These are phyloP conservation scores for Yponomeuta sedellus DNA, from an alignment of 2,888 invertebrate genomes.

Conservation along the genomic window DNA sequence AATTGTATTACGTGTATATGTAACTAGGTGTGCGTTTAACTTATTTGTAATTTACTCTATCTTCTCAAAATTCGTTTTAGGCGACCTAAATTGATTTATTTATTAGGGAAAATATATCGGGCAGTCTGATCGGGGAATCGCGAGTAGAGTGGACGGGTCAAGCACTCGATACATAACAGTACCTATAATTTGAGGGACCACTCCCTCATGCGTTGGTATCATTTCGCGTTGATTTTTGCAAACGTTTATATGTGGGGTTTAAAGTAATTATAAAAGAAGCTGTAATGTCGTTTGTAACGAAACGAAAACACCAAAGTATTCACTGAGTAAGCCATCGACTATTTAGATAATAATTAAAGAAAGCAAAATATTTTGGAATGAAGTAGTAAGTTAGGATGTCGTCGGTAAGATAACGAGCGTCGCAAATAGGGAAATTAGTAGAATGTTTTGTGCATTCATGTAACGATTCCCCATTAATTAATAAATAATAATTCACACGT, in stretches of 20 bases:
- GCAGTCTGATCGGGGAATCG: conserved; percentile 36
- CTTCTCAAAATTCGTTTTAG: conserved; percentile 21
- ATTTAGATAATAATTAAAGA: conserved; percentile 72
- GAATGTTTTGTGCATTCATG: conserved; percentile 59
- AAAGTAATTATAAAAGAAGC: conserved; percentile 10
- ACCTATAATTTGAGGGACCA: neutral
- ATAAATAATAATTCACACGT: conserved; percentile 49
- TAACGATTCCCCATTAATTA: conserved; percentile 41
- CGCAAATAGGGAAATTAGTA: conserved; percentile 51
- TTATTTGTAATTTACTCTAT: conserved; percentile 41
- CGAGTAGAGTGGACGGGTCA: neutral
- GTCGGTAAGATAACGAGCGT: conserved; percentile 41
- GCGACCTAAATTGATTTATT: conserved; percentile 62
- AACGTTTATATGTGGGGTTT: conserved; percentile 14
- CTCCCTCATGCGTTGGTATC: conserved; percentile 6
- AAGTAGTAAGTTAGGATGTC: conserved; percentile 47
- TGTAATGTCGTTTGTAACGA: conserved; percentile 50
- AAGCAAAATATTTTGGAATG: conserved; percentile 67
- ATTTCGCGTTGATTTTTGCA: conserved; percentile 17
- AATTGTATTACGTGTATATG: conserved; percentile 58
- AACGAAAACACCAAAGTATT: conserved; percentile 74
- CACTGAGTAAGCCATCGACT: conserved; percentile 70
- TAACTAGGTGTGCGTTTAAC: conserved; percentile 57
- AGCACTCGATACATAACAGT: neutral
- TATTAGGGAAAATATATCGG: conserved; percentile 66